Evolutionary conservation across 2,113 vertebrate species (phyloP), one percentile per base, ranked within the genome.

Genomic region (Chaetodon trifascialis): DNA sequence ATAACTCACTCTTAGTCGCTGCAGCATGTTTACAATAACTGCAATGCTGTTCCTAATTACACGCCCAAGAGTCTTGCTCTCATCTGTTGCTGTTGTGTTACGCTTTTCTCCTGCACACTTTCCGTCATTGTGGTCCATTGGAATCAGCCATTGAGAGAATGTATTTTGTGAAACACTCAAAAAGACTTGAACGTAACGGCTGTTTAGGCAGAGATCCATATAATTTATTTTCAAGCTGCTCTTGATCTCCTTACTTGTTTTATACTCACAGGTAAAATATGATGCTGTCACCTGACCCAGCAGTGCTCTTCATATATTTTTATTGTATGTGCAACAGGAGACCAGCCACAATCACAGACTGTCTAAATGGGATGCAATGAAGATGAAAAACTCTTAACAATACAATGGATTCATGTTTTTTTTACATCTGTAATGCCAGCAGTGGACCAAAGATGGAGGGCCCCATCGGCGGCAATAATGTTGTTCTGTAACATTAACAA

Each of bases 211-310:
- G 84, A 92, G 78, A 93, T 89, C 81, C 90, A 76, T 90, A 73
- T 95, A 92, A 95, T 94, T 95, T 95, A 95, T 95, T 95, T 93
- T 91, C 89, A 92, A 90, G 93, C 92, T 94, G 94, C 92, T 94
- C 82, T 84, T 87, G 38, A 79, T 88, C 62, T 90, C 76, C 51
- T 91, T 83, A 86, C 79, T 80, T 82, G 56, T 90, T 86, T 91
- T 44, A 71, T 75, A 78, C 77, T 79, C 56, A 68, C 69, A 78
- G 68, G 72, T 87, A 36, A 85, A 85, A 83, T 68, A 67, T 70
- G 79, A 89, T 85, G 72, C 83, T 90, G 79, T 89, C 69, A 79
- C 75, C 52, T 75, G 60, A 67, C 71, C 79, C 63, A 83, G 79
- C 70, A 84, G 76, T 82, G 51, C 80, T 84, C 59, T 87, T 84